Evolutionary conservation across 2,888 invertebrate species (phyloP), one percentile per base, ranked within the genome.

Genomic region (Caenorhabditis sulstoni): DNA sequence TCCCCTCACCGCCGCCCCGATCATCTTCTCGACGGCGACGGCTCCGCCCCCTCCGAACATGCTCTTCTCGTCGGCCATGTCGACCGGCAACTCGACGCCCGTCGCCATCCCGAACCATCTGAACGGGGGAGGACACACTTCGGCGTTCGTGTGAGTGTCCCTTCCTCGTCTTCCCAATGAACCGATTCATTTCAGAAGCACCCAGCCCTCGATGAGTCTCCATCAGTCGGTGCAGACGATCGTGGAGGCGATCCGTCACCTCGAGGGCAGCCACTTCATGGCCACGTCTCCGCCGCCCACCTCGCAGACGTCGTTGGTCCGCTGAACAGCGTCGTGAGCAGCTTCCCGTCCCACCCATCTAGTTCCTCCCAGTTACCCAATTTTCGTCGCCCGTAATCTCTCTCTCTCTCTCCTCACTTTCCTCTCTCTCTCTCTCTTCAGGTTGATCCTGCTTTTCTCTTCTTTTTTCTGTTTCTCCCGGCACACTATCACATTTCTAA

Each of bases 181-280:
- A n/a, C 29, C 12, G 14, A 5, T 11, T 12, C 11, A 12, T 74
- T 66, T 45, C 79, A 79, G 79, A n/a, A 74, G 74, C 41, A 79
- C 79, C 11, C 68, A 66, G 44, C 66, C 71, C 20, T 59, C 41
- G 16, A 23, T 67, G 12, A 58, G 79, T 12, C 22, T 74, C n/a
- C 85, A 87, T n/a, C 86, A 86, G 23, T 87, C 88, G 35, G 93
- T 99, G 87, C 97, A 98, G 92, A 97, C 97, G 14, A 97, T 99
- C 85, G 96, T 98, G 45, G 97, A 98, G 91, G 99, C 99, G 68
- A 98, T 99, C 90, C 94, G 97, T 45, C 97, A 98, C 91, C 92
- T 99, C 85, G 98, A 99, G 91, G 97, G 83, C 39, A 66, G 68
- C 59, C 67, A 52, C 12, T 58, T 76, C 84, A 50, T 74, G 35